Evolutionary conservation across 2,888 invertebrate genomes (phyloP), one percentile per base, ranked within the genome.

Genomic region (Phymatocera aterrima): DNA sequence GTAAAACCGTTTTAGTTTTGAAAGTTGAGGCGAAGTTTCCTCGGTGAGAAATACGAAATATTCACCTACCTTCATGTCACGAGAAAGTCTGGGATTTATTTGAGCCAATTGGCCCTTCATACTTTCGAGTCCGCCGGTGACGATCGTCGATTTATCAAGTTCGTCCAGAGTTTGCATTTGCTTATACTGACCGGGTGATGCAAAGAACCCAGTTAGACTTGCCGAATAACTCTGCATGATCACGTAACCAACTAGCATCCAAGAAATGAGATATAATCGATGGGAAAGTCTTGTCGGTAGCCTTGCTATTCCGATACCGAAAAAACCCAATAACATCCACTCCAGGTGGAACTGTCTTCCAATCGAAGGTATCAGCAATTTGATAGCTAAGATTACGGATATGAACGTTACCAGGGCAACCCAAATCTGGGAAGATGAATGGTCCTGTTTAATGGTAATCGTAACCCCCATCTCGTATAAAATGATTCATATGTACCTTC

Each of bases 251-350:
- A 31, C n/a, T 1, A 72, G 10, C 15, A 18, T 18, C 72, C 72
- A 72, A 4, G 51, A 31, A 15, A 51, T 12, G 12, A 51, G n/a
- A 18, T 72, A 72, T 18, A 72, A 31, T 51, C 72, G 28, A 21
- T 54, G 51, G 12, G 48, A 72, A 24, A 37, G 18, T 51, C 24
- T 51, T 21, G 18, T 34, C 5, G 72, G 72, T 51, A 72, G 24
- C 4, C 51, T 51, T 18, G 34, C 12, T 51, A 54, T 31, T 34
- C 72, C 72, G 12, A 51, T 72, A 51, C 72, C 72, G 21, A 34
- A 72, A 12, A 72, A 51, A 15, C 72, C 72, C 31, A 8, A 24
- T 15, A 72, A 72, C 72, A 72, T 51, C 37, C 34, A 72, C 37
- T 48, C 48, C 31, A 72, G 12, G 8, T n/a, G 72, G 18, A 72